Percentiles rank a stretch among this genome's conserved stretches.
Conservation (phyloP, 2,797 vertebrate genomes). For the Eupleurogrammus muticus region DNA sequence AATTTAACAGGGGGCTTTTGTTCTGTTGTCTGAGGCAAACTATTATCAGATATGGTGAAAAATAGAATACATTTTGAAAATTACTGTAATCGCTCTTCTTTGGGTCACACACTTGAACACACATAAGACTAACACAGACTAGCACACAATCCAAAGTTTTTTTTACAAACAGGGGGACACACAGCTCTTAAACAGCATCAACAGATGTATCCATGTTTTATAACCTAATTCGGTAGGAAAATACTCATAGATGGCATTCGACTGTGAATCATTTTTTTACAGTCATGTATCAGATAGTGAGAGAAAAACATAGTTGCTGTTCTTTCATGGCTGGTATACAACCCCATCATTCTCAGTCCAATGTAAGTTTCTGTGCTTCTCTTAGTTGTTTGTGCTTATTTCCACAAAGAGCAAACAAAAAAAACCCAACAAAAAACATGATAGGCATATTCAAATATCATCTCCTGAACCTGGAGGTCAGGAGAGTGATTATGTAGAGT, state of each 20-base stretch:
- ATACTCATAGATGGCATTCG: conserved; percentile 36
- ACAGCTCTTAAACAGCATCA: conserved; percentile 3
- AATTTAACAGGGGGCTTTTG: conserved; percentile 64
- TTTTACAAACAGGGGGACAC: not conserved
- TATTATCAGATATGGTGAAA: conserved; percentile 67
- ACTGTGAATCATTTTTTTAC: conserved; percentile 24
- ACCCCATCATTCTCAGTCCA: conserved; percentile 30
- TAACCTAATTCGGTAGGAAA: conserved; percentile 57
- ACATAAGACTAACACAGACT: conserved; percentile 5
- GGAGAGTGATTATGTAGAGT: conserved; percentile 40
- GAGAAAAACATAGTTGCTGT: conserved; percentile 40
- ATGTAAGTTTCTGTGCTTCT: conserved; percentile 41
- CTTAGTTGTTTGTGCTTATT: not conserved
- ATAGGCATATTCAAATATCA: conserved; percentile 11
- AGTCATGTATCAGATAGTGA: conserved; percentile 33
- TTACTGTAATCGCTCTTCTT: conserved; percentile 41
- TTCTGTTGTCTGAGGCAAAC: conserved; percentile 66
- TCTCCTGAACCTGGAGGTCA: conserved; percentile 45
- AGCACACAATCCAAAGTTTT: not conserved
- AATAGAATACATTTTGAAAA: conserved; percentile 52
- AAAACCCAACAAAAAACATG: not conserved
- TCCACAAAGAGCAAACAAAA: conserved; percentile 6
- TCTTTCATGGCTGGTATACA: conserved; percentile 48
- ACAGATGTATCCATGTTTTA: conserved; percentile 46
- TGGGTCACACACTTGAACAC: conserved; percentile 3